phyloP scores from a whole-genome alignment of 2,888 invertebrate species.

The Eudemis profundana region DNA sequence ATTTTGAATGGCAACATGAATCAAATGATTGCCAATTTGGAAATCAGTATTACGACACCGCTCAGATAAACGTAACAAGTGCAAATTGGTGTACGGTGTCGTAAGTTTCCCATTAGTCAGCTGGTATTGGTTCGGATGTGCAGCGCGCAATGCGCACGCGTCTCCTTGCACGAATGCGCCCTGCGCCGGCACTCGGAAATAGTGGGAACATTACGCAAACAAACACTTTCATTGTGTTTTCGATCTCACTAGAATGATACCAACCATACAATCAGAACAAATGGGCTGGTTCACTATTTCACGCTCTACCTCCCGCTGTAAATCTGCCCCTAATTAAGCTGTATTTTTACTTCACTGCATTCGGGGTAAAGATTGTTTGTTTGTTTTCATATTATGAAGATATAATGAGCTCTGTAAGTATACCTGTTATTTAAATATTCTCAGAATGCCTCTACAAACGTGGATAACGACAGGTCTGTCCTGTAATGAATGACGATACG shows the following conservation, averaged over 20 bases:
- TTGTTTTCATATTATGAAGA: too few species aligned
- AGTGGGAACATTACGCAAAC: slow-evolving; percentile 63
- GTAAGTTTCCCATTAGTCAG: slow-evolving; percentile 28
- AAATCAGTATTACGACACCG: not conserved
- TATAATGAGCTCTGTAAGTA: too few species aligned
- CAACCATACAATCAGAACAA: slow-evolving; percentile 54
- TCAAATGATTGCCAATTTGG: slow-evolving; percentile 3
- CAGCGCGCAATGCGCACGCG: slow-evolving; percentile 45
- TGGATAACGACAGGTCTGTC: too few species aligned
- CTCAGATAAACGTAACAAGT: slow-evolving; percentile 5
- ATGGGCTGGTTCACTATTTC: slow-evolving; percentile 53
- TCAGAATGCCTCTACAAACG: too few species aligned
- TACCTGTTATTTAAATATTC: too few species aligned
- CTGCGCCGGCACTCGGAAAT: slow-evolving; percentile 49
- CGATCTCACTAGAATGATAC: slow-evolving; percentile 60
- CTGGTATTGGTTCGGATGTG: slow-evolving; percentile 44
- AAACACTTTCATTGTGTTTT: slow-evolving; percentile 74
- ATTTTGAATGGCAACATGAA: not conserved
- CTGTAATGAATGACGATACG: too few species aligned
- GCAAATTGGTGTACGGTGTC: slow-evolving; percentile 5
- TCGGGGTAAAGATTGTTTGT: not conserved
- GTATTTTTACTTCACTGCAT: not conserved
- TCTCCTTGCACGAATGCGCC: slow-evolving; percentile 54
- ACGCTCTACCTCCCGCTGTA: slow-evolving; percentile 50
- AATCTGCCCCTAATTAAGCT: slow-evolving; percentile 10